A percentile compares a stretch with the other conserved stretches of the same genome.
phyloP scores from a whole-genome alignment of 2,113 vertebrate species.

The Odobenus rosmarus region DNA sequence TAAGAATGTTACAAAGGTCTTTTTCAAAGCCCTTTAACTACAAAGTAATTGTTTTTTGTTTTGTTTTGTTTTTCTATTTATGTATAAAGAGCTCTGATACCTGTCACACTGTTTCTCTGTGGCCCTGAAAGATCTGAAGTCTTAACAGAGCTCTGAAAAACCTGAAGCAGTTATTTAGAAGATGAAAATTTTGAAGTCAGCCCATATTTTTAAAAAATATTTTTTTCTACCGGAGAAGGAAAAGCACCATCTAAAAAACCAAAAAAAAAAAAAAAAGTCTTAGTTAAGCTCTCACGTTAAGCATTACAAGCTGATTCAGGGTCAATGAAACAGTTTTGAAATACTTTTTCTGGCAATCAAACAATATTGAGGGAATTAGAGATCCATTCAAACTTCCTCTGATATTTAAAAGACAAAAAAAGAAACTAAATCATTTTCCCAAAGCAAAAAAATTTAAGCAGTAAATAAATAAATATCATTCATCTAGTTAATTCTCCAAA shows the following conservation, averaged over 20 bases:
- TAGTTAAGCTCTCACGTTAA: not conserved
- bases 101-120: not conserved
- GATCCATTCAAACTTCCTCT: not conserved
- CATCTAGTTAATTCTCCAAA: not conserved
- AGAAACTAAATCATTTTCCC: not conserved
- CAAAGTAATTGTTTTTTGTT: not conserved
- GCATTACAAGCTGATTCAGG: not conserved
- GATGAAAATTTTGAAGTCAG: not conserved
- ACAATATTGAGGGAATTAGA: not conserved
- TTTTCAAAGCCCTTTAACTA: not conserved
- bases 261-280: not conserved
- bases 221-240: not conserved
- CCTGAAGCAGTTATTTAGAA: not conserved
- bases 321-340: constrained; percentile 19
- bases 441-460: not conserved
- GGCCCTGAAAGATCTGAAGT: not conserved
- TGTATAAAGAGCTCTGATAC: not conserved
- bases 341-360: not conserved
- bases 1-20: not conserved
- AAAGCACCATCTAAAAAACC: not conserved
- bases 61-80: not conserved
- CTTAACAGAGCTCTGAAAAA: not conserved
- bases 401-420: not conserved
- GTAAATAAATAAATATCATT: not conserved
- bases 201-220: not conserved